Conservation (phyloP, 2,888 invertebrate species). For the Calameuta filiformis region DNA sequence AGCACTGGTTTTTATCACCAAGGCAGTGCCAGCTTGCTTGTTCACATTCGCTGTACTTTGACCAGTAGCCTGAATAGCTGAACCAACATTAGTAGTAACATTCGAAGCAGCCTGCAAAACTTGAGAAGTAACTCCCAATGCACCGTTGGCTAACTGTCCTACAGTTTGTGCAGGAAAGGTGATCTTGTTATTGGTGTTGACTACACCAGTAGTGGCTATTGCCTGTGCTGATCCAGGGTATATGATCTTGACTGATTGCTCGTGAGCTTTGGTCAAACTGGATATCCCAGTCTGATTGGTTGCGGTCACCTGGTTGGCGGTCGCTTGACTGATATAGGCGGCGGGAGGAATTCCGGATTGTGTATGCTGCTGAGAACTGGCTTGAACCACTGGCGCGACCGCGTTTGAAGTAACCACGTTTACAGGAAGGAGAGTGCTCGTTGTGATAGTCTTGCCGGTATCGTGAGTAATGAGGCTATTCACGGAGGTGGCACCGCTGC, state of each 20-base stretch:
- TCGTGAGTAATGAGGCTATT: constrained; percentile 56
- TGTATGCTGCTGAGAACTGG: constrained; percentile 15
- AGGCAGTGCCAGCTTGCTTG: constrained; percentile 62
- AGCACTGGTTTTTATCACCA: constrained; percentile 65
- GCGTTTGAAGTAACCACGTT: constrained; percentile 55
- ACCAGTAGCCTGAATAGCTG: constrained; percentile 41
- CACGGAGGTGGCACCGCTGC: constrained; percentile 65
- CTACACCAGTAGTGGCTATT: constrained; percentile 59
- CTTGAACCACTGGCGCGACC: constrained; percentile 36
- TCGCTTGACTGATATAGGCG: constrained; percentile 50
- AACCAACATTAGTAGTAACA: constrained; percentile 29
- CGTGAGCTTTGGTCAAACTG: constrained; percentile 51
- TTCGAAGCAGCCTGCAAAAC: constrained; percentile 70
- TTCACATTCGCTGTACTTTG: constrained; percentile 45
- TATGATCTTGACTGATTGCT: constrained; percentile 63
- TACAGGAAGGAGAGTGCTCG: constrained; percentile 52
- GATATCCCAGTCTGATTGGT: constrained; percentile 30
- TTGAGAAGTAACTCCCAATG: constrained; percentile 72
- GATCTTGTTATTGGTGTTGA: constrained; percentile 72
- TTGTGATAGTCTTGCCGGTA: constrained; percentile 31
- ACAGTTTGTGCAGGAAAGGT: constrained; percentile 73
- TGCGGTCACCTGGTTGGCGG: constrained; percentile 43
- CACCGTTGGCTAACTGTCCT: constrained; percentile 74
- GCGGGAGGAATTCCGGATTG: constrained; percentile 40
- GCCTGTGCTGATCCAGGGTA: constrained; percentile 60